Percentiles rank a stretch among this genome's conserved stretches.
phyloP scores from a whole-genome alignment of 1,140 invertebrate species.

The Aporrectodea caliginosa region DNA sequence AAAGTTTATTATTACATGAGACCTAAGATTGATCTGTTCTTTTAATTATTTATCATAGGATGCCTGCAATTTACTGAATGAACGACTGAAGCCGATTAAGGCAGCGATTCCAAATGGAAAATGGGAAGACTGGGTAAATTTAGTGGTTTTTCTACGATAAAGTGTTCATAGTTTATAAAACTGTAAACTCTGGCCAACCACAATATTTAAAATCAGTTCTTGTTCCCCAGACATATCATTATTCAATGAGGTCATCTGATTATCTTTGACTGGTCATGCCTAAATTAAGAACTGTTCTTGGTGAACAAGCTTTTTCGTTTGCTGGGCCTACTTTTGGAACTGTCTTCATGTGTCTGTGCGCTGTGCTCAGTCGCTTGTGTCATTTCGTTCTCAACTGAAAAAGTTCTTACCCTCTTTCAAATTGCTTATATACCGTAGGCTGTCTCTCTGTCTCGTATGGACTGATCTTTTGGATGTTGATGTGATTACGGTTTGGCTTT shows the following conservation, averaged over 20 bases:
- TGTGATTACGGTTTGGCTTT: too few relatives aligned
- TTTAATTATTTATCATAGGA: neutral
- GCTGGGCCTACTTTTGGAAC: neutral
- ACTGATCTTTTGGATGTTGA: too few relatives aligned
- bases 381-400: too few relatives aligned
- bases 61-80: slow-evolving; percentile 9
- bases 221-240: neutral
- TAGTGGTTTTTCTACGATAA: neutral
- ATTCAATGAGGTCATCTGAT: neutral
- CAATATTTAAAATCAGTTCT: neutral
- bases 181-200: too few relatives aligned
- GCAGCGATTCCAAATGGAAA: neutral
- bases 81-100: slow-evolving; percentile 13
- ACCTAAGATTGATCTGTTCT: neutral
- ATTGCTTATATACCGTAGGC: too few relatives aligned
- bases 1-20: too few relatives aligned
- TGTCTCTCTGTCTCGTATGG: too few relatives aligned
- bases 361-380: too few relatives aligned
- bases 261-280: too few relatives aligned
- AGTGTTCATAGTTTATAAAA: neutral
- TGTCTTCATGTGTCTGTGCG: too few relatives aligned
- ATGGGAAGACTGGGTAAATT: slow-evolving; percentile 5
- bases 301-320: neutral
- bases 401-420: too few relatives aligned
- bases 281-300: neutral